Percentiles rank a stretch among this genome's conserved stretches.
Evolutionary conservation across 2,113 vertebrate species (phyloP).

Genomic region (Mystacornis crossleyi): DNA sequence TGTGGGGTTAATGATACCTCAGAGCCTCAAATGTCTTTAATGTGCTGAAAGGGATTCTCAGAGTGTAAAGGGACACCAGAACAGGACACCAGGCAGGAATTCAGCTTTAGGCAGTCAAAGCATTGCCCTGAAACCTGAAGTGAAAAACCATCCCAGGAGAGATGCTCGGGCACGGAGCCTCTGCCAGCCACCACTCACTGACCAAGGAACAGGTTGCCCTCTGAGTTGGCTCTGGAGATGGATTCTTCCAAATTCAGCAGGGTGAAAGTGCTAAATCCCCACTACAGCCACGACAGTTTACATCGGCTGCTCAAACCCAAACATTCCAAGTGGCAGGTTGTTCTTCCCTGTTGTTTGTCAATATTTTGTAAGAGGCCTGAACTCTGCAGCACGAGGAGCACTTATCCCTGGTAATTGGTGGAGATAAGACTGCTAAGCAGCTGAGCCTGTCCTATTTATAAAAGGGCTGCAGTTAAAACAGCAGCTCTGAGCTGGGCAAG

Average conservation of each 20-base stretch:
- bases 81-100: neutral
- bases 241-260: neutral
- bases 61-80: neutral
- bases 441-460: constrained; percentile 62
- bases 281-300: neutral
- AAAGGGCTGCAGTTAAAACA: neutral
- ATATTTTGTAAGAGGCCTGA: neutral
- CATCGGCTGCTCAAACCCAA: neutral
- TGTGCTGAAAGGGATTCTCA: neutral
- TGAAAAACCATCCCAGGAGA: neutral
- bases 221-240: neutral
- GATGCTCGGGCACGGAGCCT: fast-evolving
- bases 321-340: neutral
- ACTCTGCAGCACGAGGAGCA: neutral
- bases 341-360: neutral
- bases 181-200: neutral
- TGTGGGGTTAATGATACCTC: neutral
- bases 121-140: neutral
- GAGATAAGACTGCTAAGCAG: constrained; percentile 39
- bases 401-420: constrained; percentile 42
- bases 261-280: neutral
- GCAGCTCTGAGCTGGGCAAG: neutral
- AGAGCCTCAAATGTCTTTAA: neutral
- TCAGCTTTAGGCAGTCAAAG: neutral
- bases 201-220: neutral